Percentiles rank a stretch among this genome's conserved stretches.
Conservation (phyloP, 1,140 invertebrate species). For the Neodiprion fabricii region DNA sequence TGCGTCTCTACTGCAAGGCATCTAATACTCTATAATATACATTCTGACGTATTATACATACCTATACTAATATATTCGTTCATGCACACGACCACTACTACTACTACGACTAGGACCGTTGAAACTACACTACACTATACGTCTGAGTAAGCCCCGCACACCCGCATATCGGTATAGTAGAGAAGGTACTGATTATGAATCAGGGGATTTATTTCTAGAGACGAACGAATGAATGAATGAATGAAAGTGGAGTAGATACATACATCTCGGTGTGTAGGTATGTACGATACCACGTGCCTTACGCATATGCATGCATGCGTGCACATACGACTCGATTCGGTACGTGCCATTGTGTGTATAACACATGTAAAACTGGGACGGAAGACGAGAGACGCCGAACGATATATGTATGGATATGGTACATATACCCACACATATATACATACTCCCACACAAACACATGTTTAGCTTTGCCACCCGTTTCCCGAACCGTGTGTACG, state of each 20-base stretch:
- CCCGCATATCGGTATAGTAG: too few relatives aligned
- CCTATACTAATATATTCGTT: too few relatives aligned
- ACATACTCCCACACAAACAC: background rate
- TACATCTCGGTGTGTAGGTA: constrained; percentile 27
- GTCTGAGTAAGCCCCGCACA: too few relatives aligned
- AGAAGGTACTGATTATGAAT: constrained; percentile 44
- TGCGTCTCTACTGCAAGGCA: too few relatives aligned
- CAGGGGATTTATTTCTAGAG: constrained; percentile 59
- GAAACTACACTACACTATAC: too few relatives aligned
- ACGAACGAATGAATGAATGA: constrained; percentile 32
- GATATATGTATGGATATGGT: background rate
- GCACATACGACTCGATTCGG: background rate
- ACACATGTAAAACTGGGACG: background rate
- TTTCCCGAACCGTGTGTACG: too few relatives aligned
- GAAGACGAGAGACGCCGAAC: too few relatives aligned
- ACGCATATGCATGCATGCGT: background rate
- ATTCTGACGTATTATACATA: too few relatives aligned
- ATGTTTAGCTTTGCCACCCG: too few relatives aligned
- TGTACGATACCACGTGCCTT: background rate
- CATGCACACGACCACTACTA: too few relatives aligned
- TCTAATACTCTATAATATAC: too few relatives aligned
- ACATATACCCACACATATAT: background rate
- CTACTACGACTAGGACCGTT: too few relatives aligned
- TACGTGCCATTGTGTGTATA: background rate
- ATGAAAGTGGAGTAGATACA: constrained; percentile 56